phyloP scores from a whole-genome alignment of 2,888 invertebrate species.

The Achlya flavicornis region DNA sequence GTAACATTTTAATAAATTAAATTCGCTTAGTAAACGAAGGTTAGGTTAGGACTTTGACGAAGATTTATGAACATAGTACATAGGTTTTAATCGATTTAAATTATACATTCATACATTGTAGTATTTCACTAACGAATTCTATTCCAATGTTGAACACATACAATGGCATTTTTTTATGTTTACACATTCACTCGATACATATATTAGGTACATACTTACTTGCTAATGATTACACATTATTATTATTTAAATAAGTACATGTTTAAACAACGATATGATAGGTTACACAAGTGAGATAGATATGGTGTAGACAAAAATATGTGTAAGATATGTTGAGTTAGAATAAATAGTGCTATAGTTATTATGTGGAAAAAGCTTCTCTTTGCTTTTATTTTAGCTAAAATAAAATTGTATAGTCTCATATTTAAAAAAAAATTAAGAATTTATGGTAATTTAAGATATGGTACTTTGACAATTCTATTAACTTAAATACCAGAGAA shows the following conservation, averaged over 20 bases:
- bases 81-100: background rate
- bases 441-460: too few relatives aligned
- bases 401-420: slow-evolving; percentile 6
- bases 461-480: too few relatives aligned
- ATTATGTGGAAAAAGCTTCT: slow-evolving; percentile 29
- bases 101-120: slow-evolving; percentile 13
- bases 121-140: slow-evolving; percentile 24
- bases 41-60: background rate
- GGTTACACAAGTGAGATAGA: slow-evolving; percentile 16
- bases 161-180: slow-evolving; percentile 53
- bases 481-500: too few relatives aligned
- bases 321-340: slow-evolving; percentile 27
- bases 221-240: background rate
- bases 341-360: slow-evolving; percentile 9
- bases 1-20: too few relatives aligned
- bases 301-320: slow-evolving; percentile 9
- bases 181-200: slow-evolving; percentile 43
- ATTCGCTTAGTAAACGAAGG: too few relatives aligned
- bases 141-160: slow-evolving; percentile 66
- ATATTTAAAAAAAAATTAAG: too few relatives aligned
- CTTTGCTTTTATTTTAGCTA: slow-evolving; percentile 21
- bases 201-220: background rate
- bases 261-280: slow-evolving; percentile 25
- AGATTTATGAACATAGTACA: background rate
- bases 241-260: background rate